Conservation (phyloP, 1,140 invertebrate genomes). For the Drosophila kikkawai region DNA sequence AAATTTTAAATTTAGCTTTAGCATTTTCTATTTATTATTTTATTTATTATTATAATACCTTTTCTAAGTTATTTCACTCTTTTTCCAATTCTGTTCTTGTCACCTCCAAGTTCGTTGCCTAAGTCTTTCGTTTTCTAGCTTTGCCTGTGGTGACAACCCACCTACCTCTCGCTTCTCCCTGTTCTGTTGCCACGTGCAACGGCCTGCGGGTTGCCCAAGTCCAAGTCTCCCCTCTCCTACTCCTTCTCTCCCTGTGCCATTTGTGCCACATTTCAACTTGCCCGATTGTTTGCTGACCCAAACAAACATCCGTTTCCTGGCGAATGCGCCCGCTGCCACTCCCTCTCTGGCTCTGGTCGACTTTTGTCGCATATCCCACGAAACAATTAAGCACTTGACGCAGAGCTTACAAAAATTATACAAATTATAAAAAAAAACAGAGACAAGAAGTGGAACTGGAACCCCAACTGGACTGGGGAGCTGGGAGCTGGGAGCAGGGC, state of each 20-base stretch:
- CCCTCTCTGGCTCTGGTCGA: slow-evolving; percentile 31
- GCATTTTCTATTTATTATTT: not conserved
- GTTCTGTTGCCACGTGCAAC: slow-evolving; percentile 62
- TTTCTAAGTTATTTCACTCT: not conserved
- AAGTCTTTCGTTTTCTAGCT: slow-evolving; percentile 51
- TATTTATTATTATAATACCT: not conserved
- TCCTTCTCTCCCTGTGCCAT: not conserved
- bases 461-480: slow-evolving; percentile 32
- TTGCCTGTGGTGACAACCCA: not conserved
- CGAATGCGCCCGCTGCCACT: slow-evolving; percentile 39
- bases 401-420: slow-evolving; percentile 18
- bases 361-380: slow-evolving; percentile 66
- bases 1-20: no score
- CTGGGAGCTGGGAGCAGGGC: slow-evolving; percentile 6
- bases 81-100: not conserved
- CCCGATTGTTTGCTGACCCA: slow-evolving; percentile 59
- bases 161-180: not conserved
- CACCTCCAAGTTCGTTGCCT: slow-evolving; percentile 57
- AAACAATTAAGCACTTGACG: slow-evolving; percentile 71
- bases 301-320: slow-evolving; percentile 80
- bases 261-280: slow-evolving; percentile 17
- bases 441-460: slow-evolving; percentile 36
- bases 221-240: not conserved
- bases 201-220: slow-evolving; percentile 16
- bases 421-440: not conserved